These are phyloP conservation scores for Catocala fraxini DNA, from an alignment of 2,888 invertebrate genomes.

Conservation along the genomic window DNA sequence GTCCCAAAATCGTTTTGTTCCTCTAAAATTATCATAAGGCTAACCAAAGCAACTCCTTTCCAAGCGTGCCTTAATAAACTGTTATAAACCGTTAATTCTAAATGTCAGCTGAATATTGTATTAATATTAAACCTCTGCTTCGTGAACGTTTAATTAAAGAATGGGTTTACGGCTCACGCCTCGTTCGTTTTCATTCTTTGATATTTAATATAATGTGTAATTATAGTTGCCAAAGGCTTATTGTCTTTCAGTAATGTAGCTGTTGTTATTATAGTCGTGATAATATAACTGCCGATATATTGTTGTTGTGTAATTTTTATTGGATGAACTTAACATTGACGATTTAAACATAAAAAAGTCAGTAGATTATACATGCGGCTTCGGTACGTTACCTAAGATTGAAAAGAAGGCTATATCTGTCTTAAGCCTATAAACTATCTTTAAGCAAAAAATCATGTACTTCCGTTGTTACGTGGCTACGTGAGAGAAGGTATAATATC, in stretches of 20 bases:
- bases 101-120: constrained; percentile 36
- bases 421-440: too few species aligned
- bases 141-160: constrained; percentile 46
- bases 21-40: neutral
- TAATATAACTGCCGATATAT: too few species aligned
- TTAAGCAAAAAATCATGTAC: too few species aligned
- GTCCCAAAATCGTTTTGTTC: too few species aligned
- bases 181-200: constrained; percentile 29
- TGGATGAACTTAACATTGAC: too few species aligned
- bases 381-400: too few species aligned
- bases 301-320: too few species aligned
- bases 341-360: too few species aligned
- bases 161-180: constrained; percentile 37
- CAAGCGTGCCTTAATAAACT: constrained; percentile 15
- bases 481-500: too few species aligned
- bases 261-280: neutral
- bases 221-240: constrained; percentile 13
- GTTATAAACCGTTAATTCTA: constrained; percentile 32
- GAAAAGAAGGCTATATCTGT: too few species aligned
- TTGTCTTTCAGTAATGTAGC: constrained; percentile 15
- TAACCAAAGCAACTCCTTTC: neutral
- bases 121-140: constrained; percentile 29
- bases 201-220: constrained; percentile 17
- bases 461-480: too few species aligned
- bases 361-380: too few species aligned